phyloP scores from a whole-genome alignment of 1,140 invertebrate species.

The Lepidostoma basale region DNA sequence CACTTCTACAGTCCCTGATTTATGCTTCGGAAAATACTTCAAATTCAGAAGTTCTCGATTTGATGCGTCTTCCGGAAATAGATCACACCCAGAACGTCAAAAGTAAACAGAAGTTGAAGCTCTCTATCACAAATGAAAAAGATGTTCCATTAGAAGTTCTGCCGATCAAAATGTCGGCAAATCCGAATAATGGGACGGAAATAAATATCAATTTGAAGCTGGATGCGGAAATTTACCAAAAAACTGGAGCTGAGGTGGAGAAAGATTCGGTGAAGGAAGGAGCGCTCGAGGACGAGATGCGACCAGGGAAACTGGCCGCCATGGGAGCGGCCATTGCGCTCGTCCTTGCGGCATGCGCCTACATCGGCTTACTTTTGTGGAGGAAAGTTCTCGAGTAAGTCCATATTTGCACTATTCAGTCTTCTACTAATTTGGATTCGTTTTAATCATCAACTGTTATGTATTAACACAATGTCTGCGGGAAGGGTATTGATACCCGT shows the following conservation, averaged over 20 bases:
- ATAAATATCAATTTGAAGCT: constrained; percentile 20
- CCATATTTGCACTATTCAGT: not conserved
- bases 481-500: too few relatives aligned
- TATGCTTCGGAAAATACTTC: constrained; percentile 9
- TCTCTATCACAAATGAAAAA: not conserved
- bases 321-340: constrained; percentile 22
- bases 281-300: not conserved
- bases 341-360: constrained; percentile 6
- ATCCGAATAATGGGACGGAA: not conserved
- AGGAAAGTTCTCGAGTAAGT: constrained; percentile 36
- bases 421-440: too few relatives aligned
- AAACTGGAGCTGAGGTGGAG: constrained; percentile 20
- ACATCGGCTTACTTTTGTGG: constrained; percentile 27
- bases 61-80: constrained; percentile 23
- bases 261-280: constrained; percentile 23
- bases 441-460: too few relatives aligned
- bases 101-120: not conserved
- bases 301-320: constrained; percentile 14
- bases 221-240: constrained; percentile 30
- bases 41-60: constrained; percentile 32
- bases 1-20: constrained; percentile 16
- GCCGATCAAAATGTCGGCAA: not conserved
- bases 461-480: too few relatives aligned
- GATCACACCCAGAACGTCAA: not conserved
- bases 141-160: not conserved